Evolutionary conservation across 1,140 invertebrate species (phyloP), one percentile per base, ranked within the genome.

Genomic region (Drosophila asahinai): DNA sequence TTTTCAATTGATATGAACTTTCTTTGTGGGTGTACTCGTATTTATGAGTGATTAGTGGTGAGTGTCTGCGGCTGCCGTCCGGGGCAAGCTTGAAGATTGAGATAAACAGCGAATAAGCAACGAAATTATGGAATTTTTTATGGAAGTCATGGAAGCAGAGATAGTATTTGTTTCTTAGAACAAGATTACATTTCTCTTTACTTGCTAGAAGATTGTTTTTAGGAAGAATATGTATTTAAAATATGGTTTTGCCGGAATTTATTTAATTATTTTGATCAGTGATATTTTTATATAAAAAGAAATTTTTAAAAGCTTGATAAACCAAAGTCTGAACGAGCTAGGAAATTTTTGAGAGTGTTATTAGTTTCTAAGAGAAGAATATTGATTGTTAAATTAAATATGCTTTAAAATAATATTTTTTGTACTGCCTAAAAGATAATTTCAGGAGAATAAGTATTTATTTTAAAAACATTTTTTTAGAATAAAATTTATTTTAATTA

Each of bases 1-100:
- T 47, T 71, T 68, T 77, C 52, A 77, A 77, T 77, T 77, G 71
- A 77, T 66, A 76, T 77, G 74, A 77, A 77, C 74, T 77, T 76
- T 66, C 72, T 76, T 77, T 76, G 52, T 45, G 36, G 48, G 17
- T 15, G 43, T 19, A 19, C 19, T 19, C 19, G 19, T 60, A 57
- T 57, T 57, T 57, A 22, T 27, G 30, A 43, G 40, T 38, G 47
- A 47, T 38, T 36, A 42, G 30, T 33, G 33, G 15, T 36, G 19
- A 57, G 52, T 54, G 52, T 43, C 58, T 30, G n/a, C 22, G 55
- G 17, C 38, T 62, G 58, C 2, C 3, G 30, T 62, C 11, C 22
- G 36, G 36, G 55, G 36, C 55, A 25, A 40, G 54, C 54, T 57
- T 11, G 7, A 22, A 19, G 14, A 12, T 42, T 61, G 47, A 71